phyloP scores from a whole-genome alignment of 1,140 invertebrate genomes.

The Neodiprion fabricii region DNA sequence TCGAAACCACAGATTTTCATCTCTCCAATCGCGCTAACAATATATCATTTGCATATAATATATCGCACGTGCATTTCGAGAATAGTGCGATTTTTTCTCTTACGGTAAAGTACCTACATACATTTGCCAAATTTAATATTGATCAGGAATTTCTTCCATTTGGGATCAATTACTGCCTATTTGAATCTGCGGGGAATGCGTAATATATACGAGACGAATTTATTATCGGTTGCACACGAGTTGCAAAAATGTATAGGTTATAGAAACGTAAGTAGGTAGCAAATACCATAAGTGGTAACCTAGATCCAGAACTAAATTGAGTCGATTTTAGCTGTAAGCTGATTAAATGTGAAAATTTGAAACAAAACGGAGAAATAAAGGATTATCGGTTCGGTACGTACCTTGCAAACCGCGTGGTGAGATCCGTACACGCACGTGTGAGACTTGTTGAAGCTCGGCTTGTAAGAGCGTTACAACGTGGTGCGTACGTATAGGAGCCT shows the following conservation, averaged over 20 bases:
- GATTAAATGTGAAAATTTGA: too few species aligned
- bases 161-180: background rate
- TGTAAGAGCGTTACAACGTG: too few species aligned
- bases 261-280: background rate
- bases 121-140: background rate
- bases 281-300: too few species aligned
- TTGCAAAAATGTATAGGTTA: background rate
- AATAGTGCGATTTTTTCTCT: background rate
- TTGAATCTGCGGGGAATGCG: background rate
- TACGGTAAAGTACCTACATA: too few species aligned
- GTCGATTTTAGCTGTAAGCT: too few species aligned
- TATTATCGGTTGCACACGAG: background rate
- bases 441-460: too few species aligned
- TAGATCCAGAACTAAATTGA: too few species aligned
- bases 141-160: background rate
- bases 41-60: background rate
- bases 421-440: too few species aligned
- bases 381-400: too few species aligned
- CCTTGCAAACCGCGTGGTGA: too few species aligned
- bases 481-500: too few species aligned
- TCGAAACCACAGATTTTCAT: background rate
- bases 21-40: background rate
- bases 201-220: background rate
- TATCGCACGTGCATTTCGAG: background rate
- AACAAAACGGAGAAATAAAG: too few species aligned